Evolutionary conservation across 64 coral and sea anemone genomes (phyloP).

Genomic region (Stylophora pistillata): DNA sequence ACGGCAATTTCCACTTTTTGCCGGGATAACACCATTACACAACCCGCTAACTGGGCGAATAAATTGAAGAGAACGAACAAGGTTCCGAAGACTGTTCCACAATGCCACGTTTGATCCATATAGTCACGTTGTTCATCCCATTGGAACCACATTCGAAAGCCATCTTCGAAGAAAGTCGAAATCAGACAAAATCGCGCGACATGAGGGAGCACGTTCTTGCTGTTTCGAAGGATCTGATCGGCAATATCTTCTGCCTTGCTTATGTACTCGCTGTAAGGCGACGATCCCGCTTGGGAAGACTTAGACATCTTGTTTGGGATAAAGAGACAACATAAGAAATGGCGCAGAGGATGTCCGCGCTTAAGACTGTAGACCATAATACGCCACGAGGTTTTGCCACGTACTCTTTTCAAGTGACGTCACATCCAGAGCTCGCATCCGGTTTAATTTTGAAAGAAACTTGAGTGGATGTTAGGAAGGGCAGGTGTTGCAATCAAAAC

Average conservation of each 20-base stretch:
- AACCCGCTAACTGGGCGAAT: conserved; percentile 88
- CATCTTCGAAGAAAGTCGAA: conserved; percentile 99
- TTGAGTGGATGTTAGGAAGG: no score
- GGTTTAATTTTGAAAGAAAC: background rate
- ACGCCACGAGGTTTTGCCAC: conserved; percentile 79
- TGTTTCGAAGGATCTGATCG: conserved; percentile 94
- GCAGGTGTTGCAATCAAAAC: no score
- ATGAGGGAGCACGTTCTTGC: conserved; percentile 93
- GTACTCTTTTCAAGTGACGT: conserved; percentile 83
- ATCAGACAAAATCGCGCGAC: conserved; percentile 95
- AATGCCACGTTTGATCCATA: conserved; percentile 98
- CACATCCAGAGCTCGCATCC: conserved; percentile 34
- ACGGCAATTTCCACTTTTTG: conserved; percentile 99
- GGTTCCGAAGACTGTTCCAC: conserved; percentile 72
- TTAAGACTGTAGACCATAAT: conserved; percentile 90
- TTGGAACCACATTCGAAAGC: conserved; percentile 99
- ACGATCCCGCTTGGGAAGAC: conserved; percentile 56
- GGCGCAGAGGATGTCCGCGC: conserved; percentile 51
- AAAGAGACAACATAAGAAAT: background rate
- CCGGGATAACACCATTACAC: conserved; percentile 90
- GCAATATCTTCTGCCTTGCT: conserved; percentile 96
- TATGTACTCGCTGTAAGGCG: conserved; percentile 87
- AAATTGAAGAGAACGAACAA: conserved; percentile 95
- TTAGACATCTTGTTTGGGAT: conserved; percentile 34
- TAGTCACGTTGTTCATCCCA: conserved; percentile 99